Conservation (phyloP, 2,797 vertebrate species). For the Mus spretus region DNA sequence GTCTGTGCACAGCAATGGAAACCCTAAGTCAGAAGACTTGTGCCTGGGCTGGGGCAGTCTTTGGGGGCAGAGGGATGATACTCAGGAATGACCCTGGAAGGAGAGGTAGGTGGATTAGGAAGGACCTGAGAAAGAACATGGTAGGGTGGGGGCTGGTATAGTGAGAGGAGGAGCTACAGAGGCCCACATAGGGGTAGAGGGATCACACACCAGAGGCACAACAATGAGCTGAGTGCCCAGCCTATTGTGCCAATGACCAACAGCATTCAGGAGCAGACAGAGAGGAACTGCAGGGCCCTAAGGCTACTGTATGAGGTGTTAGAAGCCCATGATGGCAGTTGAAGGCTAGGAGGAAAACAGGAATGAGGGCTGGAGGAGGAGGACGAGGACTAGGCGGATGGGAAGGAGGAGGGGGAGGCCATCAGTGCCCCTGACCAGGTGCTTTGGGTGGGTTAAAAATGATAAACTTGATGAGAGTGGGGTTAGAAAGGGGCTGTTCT, state of each 20-base stretch:
- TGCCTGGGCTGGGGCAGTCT: not conserved
- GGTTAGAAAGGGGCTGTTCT: not conserved
- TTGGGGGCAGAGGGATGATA: not conserved
- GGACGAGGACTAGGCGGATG: rapidly evolving
- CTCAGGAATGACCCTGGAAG: not conserved
- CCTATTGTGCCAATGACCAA: not conserved
- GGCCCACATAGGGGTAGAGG: no score
- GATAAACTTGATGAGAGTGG: not conserved
- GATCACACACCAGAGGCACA: not conserved
- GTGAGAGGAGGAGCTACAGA: no score
- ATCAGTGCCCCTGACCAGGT: rapidly evolving
- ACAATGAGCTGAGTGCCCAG: not conserved
- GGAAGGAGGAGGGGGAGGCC: not conserved
- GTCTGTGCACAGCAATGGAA: not conserved
- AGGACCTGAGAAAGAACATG: not conserved
- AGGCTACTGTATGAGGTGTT: not conserved
- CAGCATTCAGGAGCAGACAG: not conserved
- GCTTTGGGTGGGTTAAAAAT: not conserved
- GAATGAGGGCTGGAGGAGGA: not conserved
- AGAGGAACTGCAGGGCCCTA: not conserved
- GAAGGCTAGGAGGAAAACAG: not conserved
- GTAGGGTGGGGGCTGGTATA: no score
- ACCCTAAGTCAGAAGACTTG: not conserved
- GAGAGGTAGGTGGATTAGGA: not conserved
- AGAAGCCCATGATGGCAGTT: not conserved